Evolutionary conservation across 2,797 vertebrate genomes (phyloP), one percentile per base, ranked within the genome.

Genomic region (Cyclura pinguis): DNA sequence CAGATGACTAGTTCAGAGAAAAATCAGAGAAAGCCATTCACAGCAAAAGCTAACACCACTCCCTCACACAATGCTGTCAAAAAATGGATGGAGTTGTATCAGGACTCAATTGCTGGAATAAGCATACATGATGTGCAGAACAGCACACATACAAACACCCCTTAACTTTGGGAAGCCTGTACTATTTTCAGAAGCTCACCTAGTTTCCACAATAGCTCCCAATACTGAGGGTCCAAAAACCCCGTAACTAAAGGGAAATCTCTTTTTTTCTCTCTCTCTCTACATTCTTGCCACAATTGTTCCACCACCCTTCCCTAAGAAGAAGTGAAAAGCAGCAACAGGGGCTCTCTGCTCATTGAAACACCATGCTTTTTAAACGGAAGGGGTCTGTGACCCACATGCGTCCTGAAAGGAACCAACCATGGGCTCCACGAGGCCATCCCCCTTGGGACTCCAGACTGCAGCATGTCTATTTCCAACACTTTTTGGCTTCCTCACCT

Each of bases 401-500:
- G 27, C 35, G 0, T 38, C 38, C 64, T 74, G 62, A 89, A 87
- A 73, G 38, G 86, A 91, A 85, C 6, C 67, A 62, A 47, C 24
- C 69, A 20, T 16, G 20, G 29, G 20, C 35, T 35, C 12, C 32
- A 9, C 20, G 29, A 18, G 77, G 35, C 42, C 50, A 8, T 59
- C 64, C 22, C 38, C 47, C 4, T 0, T 4, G 9, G 7, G 6
- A 27, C 73, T 20, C 16, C 20, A 67, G 57, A 42, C 59, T n/a
- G 69, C 20, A 67, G 38, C 0, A 32, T n/a, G 18, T 22, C 1
- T 9, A 8, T 0, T 0, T 59, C 74, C 9, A 22, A 6, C 22
- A 6, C 14, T 13, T 1, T 1, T 78, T 12, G 24, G 77, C 6
- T 20, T 67, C 90, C 98, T 98, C 94, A 99, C 99, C 99, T 98